Conservation (phyloP, 2,888 invertebrate species). For the Melieria crassipennis region DNA sequence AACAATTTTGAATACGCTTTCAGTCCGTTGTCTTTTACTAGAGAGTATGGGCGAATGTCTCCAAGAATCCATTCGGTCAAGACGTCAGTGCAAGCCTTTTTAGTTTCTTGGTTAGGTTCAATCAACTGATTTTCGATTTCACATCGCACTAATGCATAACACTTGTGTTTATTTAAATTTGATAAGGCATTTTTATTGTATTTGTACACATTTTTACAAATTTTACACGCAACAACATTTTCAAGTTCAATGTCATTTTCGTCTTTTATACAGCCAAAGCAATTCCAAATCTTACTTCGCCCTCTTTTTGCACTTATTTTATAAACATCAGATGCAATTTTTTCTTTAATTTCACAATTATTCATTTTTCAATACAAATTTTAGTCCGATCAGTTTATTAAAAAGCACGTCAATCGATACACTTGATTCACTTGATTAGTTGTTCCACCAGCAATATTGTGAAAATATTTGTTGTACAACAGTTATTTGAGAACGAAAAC, state of each 20-base stretch:
- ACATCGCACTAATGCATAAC: slow-evolving; percentile 22
- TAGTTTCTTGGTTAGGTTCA: slow-evolving; percentile 27
- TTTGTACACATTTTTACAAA: slow-evolving; percentile 30
- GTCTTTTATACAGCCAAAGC: slow-evolving; percentile 32
- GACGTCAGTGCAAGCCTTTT: slow-evolving; percentile 26
- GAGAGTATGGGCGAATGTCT: slow-evolving; percentile 21
- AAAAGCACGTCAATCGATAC: not conserved
- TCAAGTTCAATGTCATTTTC: slow-evolving; percentile 16
- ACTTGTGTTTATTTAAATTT: slow-evolving; percentile 34
- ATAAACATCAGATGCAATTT: slow-evolving; percentile 32
- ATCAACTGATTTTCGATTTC: slow-evolving; percentile 24
- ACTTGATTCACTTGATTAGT: slow-evolving; percentile 16
- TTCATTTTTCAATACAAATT: slow-evolving; percentile 23
- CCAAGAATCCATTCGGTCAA: slow-evolving; percentile 25
- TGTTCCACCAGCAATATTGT: slow-evolving; percentile 12
- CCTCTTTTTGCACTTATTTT: slow-evolving; percentile 37
- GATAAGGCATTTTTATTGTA: slow-evolving; percentile 30
- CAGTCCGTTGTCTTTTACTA: slow-evolving; percentile 27
- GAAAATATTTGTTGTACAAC: slow-evolving; percentile 20
- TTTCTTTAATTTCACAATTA: slow-evolving; percentile 33
- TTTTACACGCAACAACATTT: slow-evolving; percentile 31
- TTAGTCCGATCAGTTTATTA: not conserved
- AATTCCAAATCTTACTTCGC: slow-evolving; percentile 37
- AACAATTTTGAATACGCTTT: slow-evolving; percentile 24
- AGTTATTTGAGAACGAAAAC: slow-evolving; percentile 28